Evolutionary conservation across 2,888 invertebrate species (phyloP).

Genomic region (Parascotia fuliginaria): DNA sequence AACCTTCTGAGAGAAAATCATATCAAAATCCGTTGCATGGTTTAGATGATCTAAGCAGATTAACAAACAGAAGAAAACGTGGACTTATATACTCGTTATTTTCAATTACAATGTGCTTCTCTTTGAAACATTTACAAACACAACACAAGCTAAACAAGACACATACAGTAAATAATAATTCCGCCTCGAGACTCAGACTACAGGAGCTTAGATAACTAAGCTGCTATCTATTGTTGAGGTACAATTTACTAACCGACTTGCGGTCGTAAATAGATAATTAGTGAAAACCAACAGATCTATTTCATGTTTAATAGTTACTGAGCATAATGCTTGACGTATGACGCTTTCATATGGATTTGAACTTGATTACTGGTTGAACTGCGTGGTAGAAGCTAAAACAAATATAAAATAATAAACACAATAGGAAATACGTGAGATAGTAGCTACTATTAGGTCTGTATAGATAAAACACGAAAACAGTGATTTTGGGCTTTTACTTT

Average conservation of each 20-base stretch:
- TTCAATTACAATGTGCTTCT: constrained; percentile 2
- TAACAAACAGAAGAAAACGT: neutral
- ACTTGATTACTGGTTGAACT: too few relatives aligned
- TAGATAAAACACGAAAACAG: too few relatives aligned
- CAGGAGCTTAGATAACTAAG: constrained; percentile 2
- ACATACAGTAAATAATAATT: constrained; percentile 9
- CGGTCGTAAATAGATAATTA: neutral
- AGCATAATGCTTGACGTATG: neutral
- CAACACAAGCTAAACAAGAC: constrained; percentile 2
- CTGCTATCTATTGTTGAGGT: neutral
- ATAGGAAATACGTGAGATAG: too few relatives aligned
- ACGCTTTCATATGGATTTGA: too few relatives aligned
- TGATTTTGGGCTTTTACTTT: too few relatives aligned
- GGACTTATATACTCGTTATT: neutral
- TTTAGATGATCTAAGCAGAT: too few relatives aligned
- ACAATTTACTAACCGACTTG: neutral
- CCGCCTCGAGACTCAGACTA: neutral
- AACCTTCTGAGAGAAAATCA: too few relatives aligned
- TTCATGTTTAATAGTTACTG: neutral
- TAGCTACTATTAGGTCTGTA: too few relatives aligned
- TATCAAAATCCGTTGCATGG: too few relatives aligned
- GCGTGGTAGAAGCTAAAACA: too few relatives aligned
- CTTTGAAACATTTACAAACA: neutral
- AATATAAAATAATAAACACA: too few relatives aligned
- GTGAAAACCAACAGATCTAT: neutral